Evolutionary conservation across 1,140 invertebrate genomes (phyloP).

Genomic region (Planococcus citri): DNA sequence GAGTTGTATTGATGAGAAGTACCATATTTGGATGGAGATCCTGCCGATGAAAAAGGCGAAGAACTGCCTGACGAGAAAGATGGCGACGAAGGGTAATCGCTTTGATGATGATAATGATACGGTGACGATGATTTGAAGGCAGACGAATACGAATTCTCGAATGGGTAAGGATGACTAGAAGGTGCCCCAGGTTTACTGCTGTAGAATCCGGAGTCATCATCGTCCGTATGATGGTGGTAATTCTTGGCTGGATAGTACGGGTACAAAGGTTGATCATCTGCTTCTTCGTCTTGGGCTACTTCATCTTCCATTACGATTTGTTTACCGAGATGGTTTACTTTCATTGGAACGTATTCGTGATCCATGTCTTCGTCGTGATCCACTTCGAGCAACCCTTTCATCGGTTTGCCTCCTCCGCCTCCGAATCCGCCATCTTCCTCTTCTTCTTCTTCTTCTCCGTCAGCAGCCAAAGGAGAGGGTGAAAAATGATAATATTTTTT

Average conservation of each 20-base stretch:
- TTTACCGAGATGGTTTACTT: conserved; percentile 22
- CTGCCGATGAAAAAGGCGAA: too few species aligned
- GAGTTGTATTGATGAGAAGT: conserved; percentile 8
- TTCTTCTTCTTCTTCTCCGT: neutral
- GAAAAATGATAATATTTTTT: neutral
- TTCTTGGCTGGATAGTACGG: neutral
- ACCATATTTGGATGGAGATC: neutral
- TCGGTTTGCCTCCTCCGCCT: neutral
- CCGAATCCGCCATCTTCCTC: neutral
- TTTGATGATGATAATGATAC: too few species aligned
- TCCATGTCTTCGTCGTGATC: conserved; percentile 21
- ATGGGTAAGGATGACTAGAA: neutral
- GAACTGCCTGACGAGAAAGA: too few species aligned
- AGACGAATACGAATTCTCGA: neutral
- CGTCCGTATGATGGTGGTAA: neutral
- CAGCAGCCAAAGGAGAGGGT: too few species aligned
- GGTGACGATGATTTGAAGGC: neutral
- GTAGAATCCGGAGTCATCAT: neutral
- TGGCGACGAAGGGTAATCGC: too few species aligned
- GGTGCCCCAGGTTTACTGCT: neutral
- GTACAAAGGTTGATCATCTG: neutral
- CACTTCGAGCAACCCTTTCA: conserved; percentile 9
- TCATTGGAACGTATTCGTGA: conserved; percentile 26
- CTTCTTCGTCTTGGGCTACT: neutral
- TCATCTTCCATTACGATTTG: conserved; percentile 7